Percentiles rank a stretch among this genome's conserved stretches.
These are phyloP conservation scores for Laupala kohalensis DNA, from an alignment of 1,140 invertebrate species.

Conservation along the genomic window DNA sequence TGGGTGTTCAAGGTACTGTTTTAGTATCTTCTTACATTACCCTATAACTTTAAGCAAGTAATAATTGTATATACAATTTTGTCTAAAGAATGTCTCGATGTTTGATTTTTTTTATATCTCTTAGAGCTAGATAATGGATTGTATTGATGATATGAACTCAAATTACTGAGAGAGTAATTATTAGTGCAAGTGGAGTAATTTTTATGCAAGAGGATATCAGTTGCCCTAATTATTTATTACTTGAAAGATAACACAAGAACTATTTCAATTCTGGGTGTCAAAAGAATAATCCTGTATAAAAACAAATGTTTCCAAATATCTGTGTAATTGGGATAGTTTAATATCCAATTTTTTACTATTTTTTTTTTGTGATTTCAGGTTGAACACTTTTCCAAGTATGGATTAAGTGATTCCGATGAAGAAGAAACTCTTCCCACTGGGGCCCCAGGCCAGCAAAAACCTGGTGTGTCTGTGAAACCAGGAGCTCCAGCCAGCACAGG, in stretches of 20 bases:
- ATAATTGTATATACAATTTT: background rate
- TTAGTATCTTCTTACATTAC: background rate
- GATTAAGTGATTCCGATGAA: conserved; percentile 78
- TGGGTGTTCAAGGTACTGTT: conserved; percentile 82
- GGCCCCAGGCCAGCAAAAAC: background rate
- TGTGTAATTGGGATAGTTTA: too few relatives aligned
- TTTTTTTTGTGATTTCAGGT: too few relatives aligned
- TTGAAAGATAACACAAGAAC: too few relatives aligned
- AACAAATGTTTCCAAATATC: too few relatives aligned
- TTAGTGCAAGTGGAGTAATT: too few relatives aligned
- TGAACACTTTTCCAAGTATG: conserved; percentile 95
- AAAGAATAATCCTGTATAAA: too few relatives aligned
- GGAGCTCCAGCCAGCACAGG: background rate
- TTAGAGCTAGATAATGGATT: background rate
- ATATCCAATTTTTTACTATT: too few relatives aligned
- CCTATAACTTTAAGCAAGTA: background rate
- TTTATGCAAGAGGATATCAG: too few relatives aligned
- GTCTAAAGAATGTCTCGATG: background rate
- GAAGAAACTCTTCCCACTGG: conserved; percentile 34
- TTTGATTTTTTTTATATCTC: background rate
- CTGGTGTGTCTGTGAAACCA: background rate
- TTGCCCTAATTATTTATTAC: too few relatives aligned
- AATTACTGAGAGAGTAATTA: too few relatives aligned
- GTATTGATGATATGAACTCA: background rate
- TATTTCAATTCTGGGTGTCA: too few relatives aligned